Conservation (phyloP, 2,888 invertebrate species). For the Cyclophora punctaria region DNA sequence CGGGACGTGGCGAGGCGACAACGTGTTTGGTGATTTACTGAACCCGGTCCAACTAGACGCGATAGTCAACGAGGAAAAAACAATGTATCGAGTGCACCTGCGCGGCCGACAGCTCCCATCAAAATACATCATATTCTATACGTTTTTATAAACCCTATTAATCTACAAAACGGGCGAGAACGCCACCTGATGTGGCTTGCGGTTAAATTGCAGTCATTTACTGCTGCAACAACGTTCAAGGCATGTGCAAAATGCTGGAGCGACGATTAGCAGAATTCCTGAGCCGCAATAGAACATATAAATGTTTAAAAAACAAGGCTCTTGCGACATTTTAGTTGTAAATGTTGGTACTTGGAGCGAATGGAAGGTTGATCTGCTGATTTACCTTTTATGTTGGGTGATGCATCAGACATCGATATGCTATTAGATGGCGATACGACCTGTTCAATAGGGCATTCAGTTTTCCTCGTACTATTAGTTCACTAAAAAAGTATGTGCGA, state of each 20-base stretch:
- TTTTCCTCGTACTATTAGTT: too few species aligned
- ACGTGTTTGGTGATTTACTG: conserved; percentile 58
- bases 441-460: too few species aligned
- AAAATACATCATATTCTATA: background rate
- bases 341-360: conserved; percentile 17
- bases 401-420: conserved; percentile 23
- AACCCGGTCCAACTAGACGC: conserved; percentile 6
- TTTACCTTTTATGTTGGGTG: conserved; percentile 49
- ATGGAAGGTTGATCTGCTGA: conserved; percentile 47
- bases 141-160: background rate
- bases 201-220: conserved; percentile 68
- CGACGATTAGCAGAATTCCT: conserved; percentile 70
- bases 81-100: background rate
- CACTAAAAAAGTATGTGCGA: too few species aligned
- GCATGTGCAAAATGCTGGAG: conserved; percentile 63
- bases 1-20: conserved; percentile 7
- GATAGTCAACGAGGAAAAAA: conserved; percentile 15
- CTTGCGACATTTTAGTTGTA: conserved; percentile 38
- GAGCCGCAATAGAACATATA: conserved; percentile 60
- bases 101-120: background rate
- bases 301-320: conserved; percentile 61
- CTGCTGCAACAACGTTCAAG: conserved; percentile 49
- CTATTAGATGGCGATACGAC: too few species aligned
- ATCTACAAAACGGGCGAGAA: conserved; percentile 13
- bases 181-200: conserved; percentile 35